Evolutionary conservation across 2,888 invertebrate species (phyloP), one percentile per base, ranked within the genome.

Genomic region (Smittia sp.): DNA sequence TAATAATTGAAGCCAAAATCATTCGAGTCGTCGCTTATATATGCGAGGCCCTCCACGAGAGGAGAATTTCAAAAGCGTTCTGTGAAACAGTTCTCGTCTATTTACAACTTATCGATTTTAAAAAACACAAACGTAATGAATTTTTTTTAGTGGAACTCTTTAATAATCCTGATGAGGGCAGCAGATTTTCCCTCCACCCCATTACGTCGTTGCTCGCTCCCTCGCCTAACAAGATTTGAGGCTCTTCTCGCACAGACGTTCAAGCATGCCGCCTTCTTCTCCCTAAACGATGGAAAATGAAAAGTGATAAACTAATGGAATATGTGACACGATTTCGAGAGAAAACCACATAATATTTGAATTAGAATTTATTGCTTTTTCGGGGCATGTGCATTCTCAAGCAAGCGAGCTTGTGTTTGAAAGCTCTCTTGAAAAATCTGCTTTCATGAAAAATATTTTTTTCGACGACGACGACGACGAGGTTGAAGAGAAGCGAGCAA

Each of bases 251-350:
- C 7, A n/a, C 22, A 63, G 63, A 63, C 63, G 63, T 3, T 58
- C n/a, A 2, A 22, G n/a, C 58, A 18, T 58, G 58, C 58, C 58
- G 18, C 18, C 13, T 7, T 18, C 20, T 18, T 22, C 58, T n/a
- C 15, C 18, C 1, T 58, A 58, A 63, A 25, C 63, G 62, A 72
- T 62, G 58, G 25, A 63, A 25, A 62, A 22, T 25, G 24, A 62
- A 72, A 72, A 72, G 72, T 72, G 72, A 72, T 72, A 72, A 72
- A 72, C 58, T 72, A 72, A 72, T 69, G 69, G 69, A 69, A 69
- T 69, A 69, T 72, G 72, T 72, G 72, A 72, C 72, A 72, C 62
- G 72, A 58, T 72, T 72, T 62, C 18, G 52, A 72, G n/a, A n/a
- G 46, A 58, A 72, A 72, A 38, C 72, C 72, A 39, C 62, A 72